Evolutionary conservation across 2,113 vertebrate genomes (phyloP).

Genomic region (Stigmatopora argus): DNA sequence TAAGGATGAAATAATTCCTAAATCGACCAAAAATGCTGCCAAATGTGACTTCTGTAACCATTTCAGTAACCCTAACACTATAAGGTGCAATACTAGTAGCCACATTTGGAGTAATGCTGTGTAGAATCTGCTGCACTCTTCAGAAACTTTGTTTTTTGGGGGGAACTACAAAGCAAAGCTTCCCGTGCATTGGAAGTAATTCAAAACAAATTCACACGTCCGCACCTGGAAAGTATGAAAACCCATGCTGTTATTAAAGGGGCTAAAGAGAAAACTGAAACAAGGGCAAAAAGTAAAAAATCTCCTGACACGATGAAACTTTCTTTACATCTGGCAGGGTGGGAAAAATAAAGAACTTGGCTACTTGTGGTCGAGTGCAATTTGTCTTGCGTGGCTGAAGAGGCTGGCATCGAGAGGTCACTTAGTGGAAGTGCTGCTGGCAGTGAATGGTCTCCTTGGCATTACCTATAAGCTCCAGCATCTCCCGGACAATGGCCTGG

Average conservation of each 20-base stretch:
- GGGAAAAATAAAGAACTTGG: slow-evolving; percentile 28
- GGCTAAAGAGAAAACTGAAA: slow-evolving; percentile 9
- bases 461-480: slow-evolving; percentile 79
- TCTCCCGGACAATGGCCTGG: slow-evolving; percentile 81
- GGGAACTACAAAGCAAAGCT: slow-evolving; percentile 4
- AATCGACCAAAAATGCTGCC: slow-evolving; percentile 5
- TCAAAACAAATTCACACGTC: not conserved
- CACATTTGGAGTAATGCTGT: slow-evolving; percentile 26
- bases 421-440: slow-evolving; percentile 76
- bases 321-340: slow-evolving; percentile 19
- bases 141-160: not conserved
- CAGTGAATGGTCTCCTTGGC: slow-evolving; percentile 71
- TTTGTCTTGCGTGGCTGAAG: slow-evolving; percentile 46
- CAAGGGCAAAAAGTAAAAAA: slow-evolving; percentile 10
- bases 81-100: slow-evolving; percentile 55
- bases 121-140: slow-evolving; percentile 1
- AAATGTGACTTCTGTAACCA: slow-evolving; percentile 42
- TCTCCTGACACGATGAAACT: slow-evolving; percentile 8
- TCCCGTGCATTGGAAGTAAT: slow-evolving; percentile 1
- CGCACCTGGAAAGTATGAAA: not conserved
- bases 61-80: slow-evolving; percentile 51
- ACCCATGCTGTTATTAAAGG: not conserved
- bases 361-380: slow-evolving; percentile 66
- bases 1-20: not conserved
- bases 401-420: slow-evolving; percentile 44